Base-by-base conservation (phyloP, 2,888 invertebrate genomes). In the Macaria liturata region DNA sequence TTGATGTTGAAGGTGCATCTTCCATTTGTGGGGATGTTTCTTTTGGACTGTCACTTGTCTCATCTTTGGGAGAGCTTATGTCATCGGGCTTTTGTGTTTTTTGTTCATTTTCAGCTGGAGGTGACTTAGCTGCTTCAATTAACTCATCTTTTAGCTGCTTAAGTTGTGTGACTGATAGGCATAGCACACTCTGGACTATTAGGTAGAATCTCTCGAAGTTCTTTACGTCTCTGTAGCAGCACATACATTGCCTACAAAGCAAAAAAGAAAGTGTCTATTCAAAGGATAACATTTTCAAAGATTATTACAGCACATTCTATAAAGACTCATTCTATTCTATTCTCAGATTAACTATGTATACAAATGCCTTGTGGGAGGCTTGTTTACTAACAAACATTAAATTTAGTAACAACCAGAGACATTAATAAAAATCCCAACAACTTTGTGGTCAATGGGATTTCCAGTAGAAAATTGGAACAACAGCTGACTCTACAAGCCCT, bases 181-280 rank as follows among this genome's bases (percentile, higher is more conserved):
- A 95, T 61, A 98, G 94, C 71, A 98, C 94, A 66, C 97, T 96
- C 84, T 98, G 98, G 43, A 97, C 96, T 71, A 98, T 93, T 76
- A 96, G 93, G 84, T 97, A 97, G 84, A 98, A 97, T 70, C 97
- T 94, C 81, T 98, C 98, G 88, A 97, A 96, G 87, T 98, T 98
- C 86, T 97, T 97, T 58, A 95, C 94, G 90, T 98, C 98, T 72
- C 98, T 94, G 86, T 97, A 98, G 87, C 97, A 96, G 88, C 98
- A 98, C 95, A 98, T 97, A 82, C 98, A 98, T 92, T 98, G 98
- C 82, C 97, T 97, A 85, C 61, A 94, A 9, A 42, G 42, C 9
- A 42, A 20, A 20, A 20, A 20, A 20, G 20, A 20, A 20, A 20
- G 20, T 20, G 20, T 20, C 20, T 20, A 20, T 20, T 20, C 20